Percentiles rank a stretch among this genome's conserved stretches.
Conservation (phyloP, 2,888 invertebrate genomes). For the Tetheella fluctuosa region DNA sequence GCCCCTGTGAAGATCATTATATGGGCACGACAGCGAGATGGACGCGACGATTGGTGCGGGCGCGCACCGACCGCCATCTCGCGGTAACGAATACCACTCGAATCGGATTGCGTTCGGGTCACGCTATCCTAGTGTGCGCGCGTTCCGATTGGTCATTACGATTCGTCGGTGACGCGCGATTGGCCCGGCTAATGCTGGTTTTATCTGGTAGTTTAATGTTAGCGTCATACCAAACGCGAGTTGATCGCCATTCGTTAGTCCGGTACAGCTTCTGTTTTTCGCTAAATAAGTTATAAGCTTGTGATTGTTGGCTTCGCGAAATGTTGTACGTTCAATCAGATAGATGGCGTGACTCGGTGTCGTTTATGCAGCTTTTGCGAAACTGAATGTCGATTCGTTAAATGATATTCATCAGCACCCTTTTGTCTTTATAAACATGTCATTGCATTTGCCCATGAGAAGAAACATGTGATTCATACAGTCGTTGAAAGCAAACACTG, state of each 20-base stretch:
- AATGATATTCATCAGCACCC: constrained; percentile 78
- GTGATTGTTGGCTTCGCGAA: constrained; percentile 69
- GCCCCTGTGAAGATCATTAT: constrained; percentile 84
- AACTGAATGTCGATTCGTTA: constrained; percentile 80
- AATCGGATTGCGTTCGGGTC: constrained; percentile 82
- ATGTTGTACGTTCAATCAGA: constrained; percentile 77
- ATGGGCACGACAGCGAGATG: constrained; percentile 84
- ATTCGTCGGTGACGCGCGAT: constrained; percentile 74
- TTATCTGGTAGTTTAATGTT: constrained; percentile 72
- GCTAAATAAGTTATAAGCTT: constrained; percentile 82
- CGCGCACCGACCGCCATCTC: constrained; percentile 78
- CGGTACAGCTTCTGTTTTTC: constrained; percentile 75
- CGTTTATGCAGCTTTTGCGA: constrained; percentile 74
- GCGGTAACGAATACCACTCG: constrained; percentile 79
- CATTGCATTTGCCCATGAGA: constrained; percentile 65
- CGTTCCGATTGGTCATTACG: constrained; percentile 76
- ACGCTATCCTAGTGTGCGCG: constrained; percentile 80
- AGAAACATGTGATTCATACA: constrained; percentile 64
- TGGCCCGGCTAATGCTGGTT: constrained; percentile 68
- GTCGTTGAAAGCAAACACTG: constrained; percentile 51
- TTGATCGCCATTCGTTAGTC: constrained; percentile 78
- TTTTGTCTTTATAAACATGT: constrained; percentile 83
- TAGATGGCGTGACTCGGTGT: constrained; percentile 82
- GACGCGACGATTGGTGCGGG: constrained; percentile 80
- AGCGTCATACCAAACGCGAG: constrained; percentile 74